Percentiles rank a stretch among this genome's conserved stretches.
phyloP scores from a whole-genome alignment of 2,113 vertebrate genomes.

The Siphamia tubifer region DNA sequence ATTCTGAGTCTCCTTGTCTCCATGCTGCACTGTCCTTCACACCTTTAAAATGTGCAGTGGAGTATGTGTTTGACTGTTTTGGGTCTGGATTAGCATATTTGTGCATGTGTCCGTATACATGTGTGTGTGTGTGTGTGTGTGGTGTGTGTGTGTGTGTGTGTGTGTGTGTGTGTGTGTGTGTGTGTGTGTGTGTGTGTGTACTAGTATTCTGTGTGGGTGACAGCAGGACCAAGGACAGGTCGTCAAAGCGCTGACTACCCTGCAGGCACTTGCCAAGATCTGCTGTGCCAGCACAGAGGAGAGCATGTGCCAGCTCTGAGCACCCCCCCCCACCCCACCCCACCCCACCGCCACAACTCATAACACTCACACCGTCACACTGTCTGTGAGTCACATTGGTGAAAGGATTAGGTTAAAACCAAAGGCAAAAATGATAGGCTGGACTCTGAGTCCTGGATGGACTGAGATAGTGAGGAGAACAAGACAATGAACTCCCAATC shows the following conservation, averaged over 20 bases:
- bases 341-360: conserved; percentile 17
- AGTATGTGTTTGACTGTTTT: neutral
- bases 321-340: neutral
- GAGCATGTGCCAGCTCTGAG: conserved; percentile 20
- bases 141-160: neutral
- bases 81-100: neutral
- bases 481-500: conserved; percentile 10
- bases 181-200: neutral
- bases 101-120: neutral
- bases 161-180: neutral
- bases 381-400: neutral
- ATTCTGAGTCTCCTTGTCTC: neutral
- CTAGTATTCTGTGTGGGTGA: neutral
- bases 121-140: neutral
- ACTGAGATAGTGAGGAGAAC: neutral
- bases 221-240: conserved; percentile 37
- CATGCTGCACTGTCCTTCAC: conserved; percentile 23
- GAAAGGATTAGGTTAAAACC: conserved; percentile 20
- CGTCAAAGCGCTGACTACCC: conserved; percentile 29
- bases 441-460: conserved; percentile 1
- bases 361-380: neutral
- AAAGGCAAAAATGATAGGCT: conserved; percentile 20
- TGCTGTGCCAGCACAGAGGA: conserved; percentile 31
- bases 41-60: neutral
- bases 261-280: conserved; percentile 30